A percentile compares a stretch with the other conserved stretches of the same genome.
Evolutionary conservation across 1,140 invertebrate species (phyloP).

Genomic region (Kradibia gibbosae): DNA sequence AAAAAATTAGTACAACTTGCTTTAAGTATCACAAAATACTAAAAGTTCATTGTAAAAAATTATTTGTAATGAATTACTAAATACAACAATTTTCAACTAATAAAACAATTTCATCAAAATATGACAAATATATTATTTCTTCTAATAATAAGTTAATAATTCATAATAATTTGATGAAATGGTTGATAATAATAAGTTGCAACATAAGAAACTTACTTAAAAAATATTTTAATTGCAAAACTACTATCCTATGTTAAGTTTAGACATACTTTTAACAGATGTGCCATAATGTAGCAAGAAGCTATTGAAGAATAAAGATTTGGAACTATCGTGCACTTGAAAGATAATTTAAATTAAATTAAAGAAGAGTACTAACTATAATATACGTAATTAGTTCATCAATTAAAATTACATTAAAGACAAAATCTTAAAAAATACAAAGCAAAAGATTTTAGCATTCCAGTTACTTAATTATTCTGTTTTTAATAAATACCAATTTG

Average conservation of each 20-base stretch:
- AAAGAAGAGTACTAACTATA: slow-evolving; percentile 18
- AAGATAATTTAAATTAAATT: slow-evolving; percentile 35
- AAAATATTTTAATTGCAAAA: not conserved
- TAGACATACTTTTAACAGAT: not conserved
- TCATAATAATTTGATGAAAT: slow-evolving; percentile 12
- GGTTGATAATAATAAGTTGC: not conserved
- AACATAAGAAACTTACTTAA: not conserved
- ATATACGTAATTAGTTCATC: slow-evolving; percentile 4
- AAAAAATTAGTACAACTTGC: too few species aligned
- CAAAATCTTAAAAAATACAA: slow-evolving; percentile 13
- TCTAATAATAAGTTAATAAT: slow-evolving; percentile 7
- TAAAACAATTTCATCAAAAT: slow-evolving; percentile 16
- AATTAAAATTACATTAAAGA: slow-evolving; percentile 29
- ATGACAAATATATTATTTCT: too few species aligned
- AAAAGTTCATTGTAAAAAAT: too few species aligned
- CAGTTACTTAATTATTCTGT: slow-evolving; percentile 8
- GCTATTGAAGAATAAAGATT: slow-evolving; percentile 30
- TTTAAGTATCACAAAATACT: too few species aligned
- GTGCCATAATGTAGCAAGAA: not conserved
- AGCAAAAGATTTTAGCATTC: slow-evolving; percentile 15
- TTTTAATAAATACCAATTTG: not conserved
- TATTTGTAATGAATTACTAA: not conserved
- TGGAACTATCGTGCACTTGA: slow-evolving; percentile 41
- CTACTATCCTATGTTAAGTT: not conserved
- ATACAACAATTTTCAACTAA: not conserved